Base-by-base conservation (phyloP, 2,888 invertebrate species). In the Hydrotaea diabolus region DNA sequence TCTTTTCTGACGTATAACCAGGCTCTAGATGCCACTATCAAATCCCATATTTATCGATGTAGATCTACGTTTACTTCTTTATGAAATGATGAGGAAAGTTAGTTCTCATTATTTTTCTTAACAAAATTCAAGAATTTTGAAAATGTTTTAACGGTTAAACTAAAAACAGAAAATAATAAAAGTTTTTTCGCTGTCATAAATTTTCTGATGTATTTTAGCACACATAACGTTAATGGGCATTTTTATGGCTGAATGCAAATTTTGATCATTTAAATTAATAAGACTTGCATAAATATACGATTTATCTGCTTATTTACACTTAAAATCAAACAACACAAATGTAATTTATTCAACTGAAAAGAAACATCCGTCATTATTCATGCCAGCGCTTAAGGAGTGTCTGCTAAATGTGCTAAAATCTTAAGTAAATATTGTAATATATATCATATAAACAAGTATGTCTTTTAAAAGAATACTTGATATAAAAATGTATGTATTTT, bases 371-470 rank as follows among this genome's bases (percentile, higher is more conserved):
- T 31, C 71, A 53, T 71, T 53, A 9, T 49, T 55, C 55, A n/a
- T 53, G 36, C 26, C 9, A 53, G 13, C 3, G n/a, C 19, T 49
- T 55, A 57, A 57, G 43, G 57, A 5, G 39, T 43, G 21, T 43
- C 8, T 36, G 57, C 23, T 73, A 43, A 73, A 57, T 59, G 43
- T 73, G 73, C n/a, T 73, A 73, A 73, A 23, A 39, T 17, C 43
- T 57, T 43, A 57, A 73, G 55, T 43, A 43, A 73, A 73, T 73
- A 57, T 59, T 55, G 11, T 21, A 21, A 55, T 23, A 43, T 19
- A 17, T 66, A 13, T 43, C 8, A 39, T 39, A 1, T 39, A 8
- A 13, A 11, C 39, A 39, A 8, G 13, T 11, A 39, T 39, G 13
- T 39, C 39, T 39, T 39, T 13, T 39, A 39, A 8, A 3, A 3